Percentiles rank a stretch among this genome's conserved stretches.
These are phyloP conservation scores for Crossaster papposus DNA, from an alignment of 53 echinoderm and acorn worm species.

Conservation along the genomic window DNA sequence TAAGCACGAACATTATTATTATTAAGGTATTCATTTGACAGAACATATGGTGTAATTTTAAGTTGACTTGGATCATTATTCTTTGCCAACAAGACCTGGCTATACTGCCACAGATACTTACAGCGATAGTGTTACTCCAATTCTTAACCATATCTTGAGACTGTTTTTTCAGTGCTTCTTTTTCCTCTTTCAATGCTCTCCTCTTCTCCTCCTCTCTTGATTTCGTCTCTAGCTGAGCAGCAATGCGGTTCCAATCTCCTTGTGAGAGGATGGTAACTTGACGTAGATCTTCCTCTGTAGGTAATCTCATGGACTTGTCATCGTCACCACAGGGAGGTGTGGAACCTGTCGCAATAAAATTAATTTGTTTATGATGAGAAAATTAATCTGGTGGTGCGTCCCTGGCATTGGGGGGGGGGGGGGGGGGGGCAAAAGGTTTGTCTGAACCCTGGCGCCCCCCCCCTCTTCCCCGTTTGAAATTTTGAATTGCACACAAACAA, in stretches of 20 bases:
- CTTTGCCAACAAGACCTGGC: too few relatives aligned
- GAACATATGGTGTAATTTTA: too few relatives aligned
- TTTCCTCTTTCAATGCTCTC: constrained; percentile 69
- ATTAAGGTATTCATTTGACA: too few relatives aligned
- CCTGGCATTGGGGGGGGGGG: too few relatives aligned
- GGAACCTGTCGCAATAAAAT: constrained; percentile 50
- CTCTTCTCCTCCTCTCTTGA: constrained; percentile 72
- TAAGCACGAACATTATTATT: too few relatives aligned
- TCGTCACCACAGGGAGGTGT: constrained; percentile 29
- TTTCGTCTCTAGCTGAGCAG: constrained; percentile 82
- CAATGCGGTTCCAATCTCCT: constrained; percentile 86
- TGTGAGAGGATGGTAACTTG: constrained; percentile 90
- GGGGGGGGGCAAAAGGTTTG: not conserved
- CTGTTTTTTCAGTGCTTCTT: constrained; percentile 75
- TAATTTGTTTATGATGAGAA: not conserved
- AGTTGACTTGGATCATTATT: too few relatives aligned
- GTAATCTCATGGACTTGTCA: constrained; percentile 18
- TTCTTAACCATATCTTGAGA: constrained; percentile 97
- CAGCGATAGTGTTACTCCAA: constrained; percentile 99
- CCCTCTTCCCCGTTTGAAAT: too few relatives aligned
- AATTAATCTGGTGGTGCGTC: too few relatives aligned
- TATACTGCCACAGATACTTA: constrained; percentile 52
- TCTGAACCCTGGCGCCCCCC: too few relatives aligned
- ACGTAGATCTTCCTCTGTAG: constrained; percentile 75
- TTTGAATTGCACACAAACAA: too few relatives aligned